phyloP scores from a whole-genome alignment of 2,113 vertebrate genomes.

The Desmodus rotundus region DNA sequence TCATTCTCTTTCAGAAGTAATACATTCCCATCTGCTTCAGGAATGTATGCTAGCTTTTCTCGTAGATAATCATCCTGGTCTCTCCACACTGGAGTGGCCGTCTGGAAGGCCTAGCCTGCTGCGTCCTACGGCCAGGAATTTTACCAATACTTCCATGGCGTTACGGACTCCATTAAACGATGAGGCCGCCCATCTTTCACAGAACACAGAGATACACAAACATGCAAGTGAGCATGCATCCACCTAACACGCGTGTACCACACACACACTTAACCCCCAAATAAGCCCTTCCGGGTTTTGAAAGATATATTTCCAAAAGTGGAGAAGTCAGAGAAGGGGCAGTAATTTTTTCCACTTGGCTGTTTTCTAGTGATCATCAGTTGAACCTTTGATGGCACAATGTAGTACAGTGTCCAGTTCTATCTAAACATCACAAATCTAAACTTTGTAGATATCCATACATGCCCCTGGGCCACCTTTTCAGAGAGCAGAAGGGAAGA shows the following conservation, averaged over 20 bases:
- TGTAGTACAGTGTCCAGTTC: neutral
- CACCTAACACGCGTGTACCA: neutral
- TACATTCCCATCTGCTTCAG: neutral
- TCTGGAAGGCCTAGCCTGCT: neutral
- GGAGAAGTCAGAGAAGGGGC: neutral
- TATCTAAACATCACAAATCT: neutral
- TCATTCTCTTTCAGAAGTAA: neutral
- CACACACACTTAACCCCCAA: neutral
- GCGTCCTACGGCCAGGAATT: neutral
- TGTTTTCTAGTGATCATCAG: neutral
- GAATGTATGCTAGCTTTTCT: neutral
- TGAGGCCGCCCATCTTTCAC: slow-evolving; percentile 33
- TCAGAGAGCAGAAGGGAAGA: no score
- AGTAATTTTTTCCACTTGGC: neutral
- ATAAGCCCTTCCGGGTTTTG: neutral
- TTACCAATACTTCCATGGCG: neutral
- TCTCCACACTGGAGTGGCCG: neutral
- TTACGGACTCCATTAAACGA: slow-evolving; percentile 63
- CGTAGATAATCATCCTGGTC: neutral
- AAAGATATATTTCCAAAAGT: neutral
- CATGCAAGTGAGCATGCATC: neutral
- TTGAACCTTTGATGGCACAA: neutral
- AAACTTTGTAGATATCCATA: neutral
- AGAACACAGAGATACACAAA: neutral
- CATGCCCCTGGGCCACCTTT: no score